phyloP scores from a whole-genome alignment of 2,888 invertebrate species.

The Archaeoteleia sp. region DNA sequence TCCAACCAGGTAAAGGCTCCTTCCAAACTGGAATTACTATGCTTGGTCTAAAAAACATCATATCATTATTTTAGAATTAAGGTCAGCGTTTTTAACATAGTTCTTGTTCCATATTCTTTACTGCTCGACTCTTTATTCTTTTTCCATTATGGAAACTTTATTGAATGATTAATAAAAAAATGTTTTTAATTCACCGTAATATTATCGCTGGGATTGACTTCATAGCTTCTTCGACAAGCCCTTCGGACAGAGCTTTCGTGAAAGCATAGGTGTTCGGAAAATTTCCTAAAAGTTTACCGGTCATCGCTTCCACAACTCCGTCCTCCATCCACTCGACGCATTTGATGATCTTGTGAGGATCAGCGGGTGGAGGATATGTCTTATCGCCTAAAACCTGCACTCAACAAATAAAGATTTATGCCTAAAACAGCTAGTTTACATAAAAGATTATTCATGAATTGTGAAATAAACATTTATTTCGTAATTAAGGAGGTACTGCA shows the following conservation, averaged over 20 bases:
- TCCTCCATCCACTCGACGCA: conserved; percentile 88
- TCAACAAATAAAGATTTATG: no score
- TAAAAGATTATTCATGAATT: no score
- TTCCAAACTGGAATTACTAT: conserved; percentile 90
- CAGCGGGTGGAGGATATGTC: conserved; percentile 88
- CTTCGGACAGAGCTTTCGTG: conserved; percentile 94
- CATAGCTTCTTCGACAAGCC: conserved; percentile 87
- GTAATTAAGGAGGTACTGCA: no score
- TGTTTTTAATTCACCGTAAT: conserved; percentile 77
- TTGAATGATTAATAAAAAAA: neutral
- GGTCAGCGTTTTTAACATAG: no score
- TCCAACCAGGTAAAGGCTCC: conserved; percentile 92
- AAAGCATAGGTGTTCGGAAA: conserved; percentile 95
- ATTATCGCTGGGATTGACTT: conserved; percentile 86
- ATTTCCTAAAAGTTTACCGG: conserved; percentile 82
- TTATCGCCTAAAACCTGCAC: conserved; percentile 83
- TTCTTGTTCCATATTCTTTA: no score
- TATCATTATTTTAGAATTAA: no score
- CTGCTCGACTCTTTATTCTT: no score
- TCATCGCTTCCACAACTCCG: conserved; percentile 80
- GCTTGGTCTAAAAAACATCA: conserved; percentile 64
- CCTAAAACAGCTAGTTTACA: no score
- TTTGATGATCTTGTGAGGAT: conserved; percentile 85
- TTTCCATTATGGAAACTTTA: neutral
- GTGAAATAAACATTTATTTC: conserved; percentile 1